Evolutionary conservation across 2,797 vertebrate species (phyloP), one percentile per base, ranked within the genome.

Genomic region (Linurgus olivaceus): DNA sequence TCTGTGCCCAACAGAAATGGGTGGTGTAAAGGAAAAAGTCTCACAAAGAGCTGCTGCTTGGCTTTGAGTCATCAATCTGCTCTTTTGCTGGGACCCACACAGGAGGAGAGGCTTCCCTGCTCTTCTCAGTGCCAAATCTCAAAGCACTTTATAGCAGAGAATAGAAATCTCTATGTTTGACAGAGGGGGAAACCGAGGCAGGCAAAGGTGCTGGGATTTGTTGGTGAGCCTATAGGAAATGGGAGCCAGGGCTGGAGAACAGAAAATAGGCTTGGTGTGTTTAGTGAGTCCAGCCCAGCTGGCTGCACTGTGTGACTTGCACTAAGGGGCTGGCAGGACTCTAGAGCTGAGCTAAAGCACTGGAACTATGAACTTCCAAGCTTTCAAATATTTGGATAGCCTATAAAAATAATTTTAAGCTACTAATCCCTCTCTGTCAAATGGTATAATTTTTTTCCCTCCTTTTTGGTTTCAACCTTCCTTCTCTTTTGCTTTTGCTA

Each of bases 321-420:
- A 19, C 81, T 71, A 17, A 78, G 81, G 84, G 75, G 84, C 86
- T 95, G 96, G 78, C 94, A 90, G 91, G 78, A 76, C 68, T 57
- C 74, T 87, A 67, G 72, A 83, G 72, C 54, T 65, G 75, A 91
- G 78, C 84, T 91, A 88, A 91, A 92, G 88, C 65, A 94, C 72
- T 95, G 86, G 58, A 94, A 92, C 92, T 66, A 55, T 11, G 78
- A 92, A 92, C 86, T 91, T 92, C 84, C 93, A 94, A 86, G 58
- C 79, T 89, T 89, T 94, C 84, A 94, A 91, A 72, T 90, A 88
- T 91, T 97, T 96, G 92, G 89, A 95, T 93, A 90, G 57, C 65
- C 70, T 90, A 92, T 80, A 96, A 97, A 95, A 96, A 91, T 51
- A 85, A 88, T 77, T 90, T 91, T 86, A 95, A 97, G 72, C 68